Evolutionary conservation across 1,140 invertebrate species (phyloP), one percentile per base, ranked within the genome.

Genomic region (Trachymyrmex septentrionalis): DNA sequence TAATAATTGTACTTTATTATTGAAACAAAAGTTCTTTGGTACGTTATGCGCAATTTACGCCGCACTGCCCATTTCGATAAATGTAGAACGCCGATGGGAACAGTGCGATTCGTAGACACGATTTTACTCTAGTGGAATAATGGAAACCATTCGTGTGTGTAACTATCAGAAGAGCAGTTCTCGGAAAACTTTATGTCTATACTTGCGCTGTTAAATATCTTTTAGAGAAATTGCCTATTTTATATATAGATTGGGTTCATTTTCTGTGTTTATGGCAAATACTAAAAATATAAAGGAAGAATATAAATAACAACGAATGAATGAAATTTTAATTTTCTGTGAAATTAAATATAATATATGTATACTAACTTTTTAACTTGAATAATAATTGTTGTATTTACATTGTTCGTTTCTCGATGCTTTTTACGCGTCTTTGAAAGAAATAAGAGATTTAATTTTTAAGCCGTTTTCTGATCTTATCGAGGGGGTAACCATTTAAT

Each of bases 71-170:
- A n/a, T 72, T 78, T 59, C 48, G 24, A 73, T 66, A 64, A 59
- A 69, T 71, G 30, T 67, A 71, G 53, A 64, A 69, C 19, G 61
- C 12, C 14, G 66, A 27, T 72, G 30, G 86, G 88, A 69, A 88
- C 86, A 88, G 88, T 89, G 34, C 57, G 66, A 55, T 10, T 44
- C 24, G 69, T 55, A 48, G 48, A 88, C 50, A 76, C 76, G 69
- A 86, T 88, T 90, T 90, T 90, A 86, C 53, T 34, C 16, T 61
- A 57, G 19, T 12, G 30, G 48, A 69, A 89, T 87, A 89, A 90
- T 80, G 55, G 77, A 38, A 59, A 89, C 73, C 73, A 76, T 80
- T 85, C 66, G 53, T 48, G 69, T 72, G 67, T 72, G 78, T 48
- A 55, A 61, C 57, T 88, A 88, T 89, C 63, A 64, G 67, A 86